These are phyloP conservation scores for Griposia aprilina DNA, from an alignment of 2,888 invertebrate species.

Conservation along the genomic window DNA sequence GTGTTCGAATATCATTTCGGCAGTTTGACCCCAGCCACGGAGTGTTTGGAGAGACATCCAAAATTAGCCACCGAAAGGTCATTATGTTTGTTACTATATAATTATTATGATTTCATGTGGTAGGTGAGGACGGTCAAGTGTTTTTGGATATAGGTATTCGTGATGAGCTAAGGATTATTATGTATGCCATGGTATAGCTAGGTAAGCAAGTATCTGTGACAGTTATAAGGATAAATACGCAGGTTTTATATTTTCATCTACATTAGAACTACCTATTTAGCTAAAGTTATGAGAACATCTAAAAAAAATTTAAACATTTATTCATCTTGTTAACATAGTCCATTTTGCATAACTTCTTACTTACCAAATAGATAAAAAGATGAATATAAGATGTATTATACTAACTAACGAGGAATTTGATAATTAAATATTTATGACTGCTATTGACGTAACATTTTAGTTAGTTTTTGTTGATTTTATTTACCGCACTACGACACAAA, in stretches of 20 bases:
- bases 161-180: not conserved
- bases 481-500: not conserved
- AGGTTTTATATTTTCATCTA: not conserved
- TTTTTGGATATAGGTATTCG: not conserved
- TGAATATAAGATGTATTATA: not conserved
- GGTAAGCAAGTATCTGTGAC: not conserved
- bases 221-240: conserved; percentile 3
- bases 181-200: not conserved
- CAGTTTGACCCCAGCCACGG: conserved; percentile 59
- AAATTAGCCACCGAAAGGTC: conserved; percentile 54
- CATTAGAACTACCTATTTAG: not conserved
- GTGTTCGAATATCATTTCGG: conserved; percentile 64
- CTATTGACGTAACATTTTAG: conserved; percentile 11
- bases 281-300: not conserved
- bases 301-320: not conserved
- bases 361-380: not conserved
- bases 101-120: conserved; percentile 9
- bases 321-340: not conserved
- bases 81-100: conserved; percentile 7
- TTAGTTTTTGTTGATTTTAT: conserved; percentile 7
- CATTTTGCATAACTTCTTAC: not conserved
- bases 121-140: not conserved
- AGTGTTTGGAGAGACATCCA: conserved; percentile 55
- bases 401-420: not conserved
- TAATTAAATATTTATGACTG: conserved; percentile 1